Base-by-base conservation (phyloP, 64 coral and sea anemone genomes). In the Porites lutea region DNA sequence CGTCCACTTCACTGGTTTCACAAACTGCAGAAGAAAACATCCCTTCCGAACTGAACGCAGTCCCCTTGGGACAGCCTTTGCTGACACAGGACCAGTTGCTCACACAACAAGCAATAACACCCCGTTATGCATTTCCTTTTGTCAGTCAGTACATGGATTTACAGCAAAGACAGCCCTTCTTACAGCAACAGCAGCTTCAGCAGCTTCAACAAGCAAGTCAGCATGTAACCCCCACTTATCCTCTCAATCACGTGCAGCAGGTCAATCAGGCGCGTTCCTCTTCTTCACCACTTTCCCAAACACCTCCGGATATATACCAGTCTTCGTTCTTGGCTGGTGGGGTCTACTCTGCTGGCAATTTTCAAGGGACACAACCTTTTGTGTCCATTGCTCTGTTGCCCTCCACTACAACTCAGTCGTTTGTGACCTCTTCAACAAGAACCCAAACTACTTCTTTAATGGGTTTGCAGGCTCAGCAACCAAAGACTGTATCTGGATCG, bases 361-460 rank as follows among this genome's bases (percentile, higher is more conserved):
- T 97, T 74, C 91, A 93, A 61, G 88, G 87, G 2, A 58, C 88
- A 8, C 95, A 97, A 53, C 72, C 95, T 9, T 93, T 76, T 6
- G 83, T 97, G 51, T 93, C 95, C 20, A 70, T 97, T 46, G 64
- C 92, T 70, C 79, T 97, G 52, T 76, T 97, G 48, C 52, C 92
- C 2, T 93, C 95, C 5, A 94, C 92, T 8, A 78, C 95, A 44
- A 91, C 92, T 77, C 95, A 93, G 55, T 94, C 95, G n/a, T 97
- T 75, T 83, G 95, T 71, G 43, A 91, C 67, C 48, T 90, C 82
- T 18, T 47, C 89, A 6, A 74, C 95, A 10, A 90, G 89, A 59
- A 94, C 95, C 52, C 95, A 97, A 74, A 75, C 92, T 19, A 86
- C 95, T 14, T 61, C 91, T 50, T 61, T 96, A 47, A 93, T 89